Evolutionary conservation across 2,113 vertebrate genomes (phyloP).

Genomic region (Pyxicephalus adspersus): DNA sequence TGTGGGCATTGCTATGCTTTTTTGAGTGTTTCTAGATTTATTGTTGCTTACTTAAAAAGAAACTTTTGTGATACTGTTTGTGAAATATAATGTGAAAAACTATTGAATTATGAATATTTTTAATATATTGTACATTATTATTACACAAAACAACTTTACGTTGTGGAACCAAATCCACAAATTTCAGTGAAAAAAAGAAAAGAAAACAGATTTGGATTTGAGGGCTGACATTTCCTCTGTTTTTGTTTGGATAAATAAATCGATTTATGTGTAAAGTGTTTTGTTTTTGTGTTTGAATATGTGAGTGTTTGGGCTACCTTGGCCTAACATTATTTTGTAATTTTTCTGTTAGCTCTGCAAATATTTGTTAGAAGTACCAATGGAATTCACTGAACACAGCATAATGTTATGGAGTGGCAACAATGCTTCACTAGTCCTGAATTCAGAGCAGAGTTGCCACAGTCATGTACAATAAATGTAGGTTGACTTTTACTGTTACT

Average conservation of each 20-base stretch:
- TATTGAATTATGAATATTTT: constrained; percentile 86
- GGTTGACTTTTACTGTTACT: no score
- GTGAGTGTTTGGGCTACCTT: no score
- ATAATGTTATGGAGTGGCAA: no score
- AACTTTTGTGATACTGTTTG: constrained; percentile 89
- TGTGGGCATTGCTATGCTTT: constrained; percentile 88
- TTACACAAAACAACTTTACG: constrained; percentile 77
- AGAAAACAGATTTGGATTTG: constrained; percentile 60
- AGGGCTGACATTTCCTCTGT: constrained; percentile 84
- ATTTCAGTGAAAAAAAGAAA: constrained; percentile 73
- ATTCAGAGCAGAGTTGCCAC: no score
- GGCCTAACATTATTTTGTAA: no score
- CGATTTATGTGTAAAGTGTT: constrained; percentile 76
- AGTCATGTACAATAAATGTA: no score
- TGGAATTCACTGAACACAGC: no score
- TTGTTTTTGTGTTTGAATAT: not conserved
- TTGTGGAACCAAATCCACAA: constrained; percentile 78
- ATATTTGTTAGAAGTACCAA: no score
- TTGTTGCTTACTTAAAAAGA: constrained; percentile 80
- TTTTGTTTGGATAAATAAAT: constrained; percentile 86
- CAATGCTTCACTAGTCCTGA: no score
- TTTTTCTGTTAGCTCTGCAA: no score
- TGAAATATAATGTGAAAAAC: constrained; percentile 86
- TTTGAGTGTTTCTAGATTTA: constrained; percentile 86
- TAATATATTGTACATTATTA: constrained; percentile 68